A percentile compares a stretch with the other conserved stretches of the same genome.
phyloP scores from a whole-genome alignment of 2,797 vertebrate species.

The Poliocrania exsul region DNA sequence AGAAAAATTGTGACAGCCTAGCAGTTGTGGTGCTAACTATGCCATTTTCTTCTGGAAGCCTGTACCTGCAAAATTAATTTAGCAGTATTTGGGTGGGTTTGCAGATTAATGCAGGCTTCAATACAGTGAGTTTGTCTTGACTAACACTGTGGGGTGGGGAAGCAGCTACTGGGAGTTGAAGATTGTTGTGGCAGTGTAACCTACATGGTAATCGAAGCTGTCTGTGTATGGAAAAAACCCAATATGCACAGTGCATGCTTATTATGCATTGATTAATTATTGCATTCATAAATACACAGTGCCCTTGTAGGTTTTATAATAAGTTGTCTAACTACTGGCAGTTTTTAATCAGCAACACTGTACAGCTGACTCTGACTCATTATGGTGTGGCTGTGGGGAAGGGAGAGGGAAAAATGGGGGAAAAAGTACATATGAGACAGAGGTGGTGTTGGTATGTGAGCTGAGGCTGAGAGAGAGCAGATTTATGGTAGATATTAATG shows the following conservation, averaged over 20 bases:
- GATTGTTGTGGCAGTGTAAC: background rate
- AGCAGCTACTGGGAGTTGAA: background rate
- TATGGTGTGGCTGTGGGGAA: rapidly evolving
- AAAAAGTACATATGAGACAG: background rate
- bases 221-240: background rate
- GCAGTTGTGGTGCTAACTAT: background rate
- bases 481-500: background rate
- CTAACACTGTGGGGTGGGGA: background rate
- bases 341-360: background rate
- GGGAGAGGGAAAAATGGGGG: background rate
- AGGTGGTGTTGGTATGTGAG: background rate
- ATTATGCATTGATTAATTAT: conserved; percentile 3
- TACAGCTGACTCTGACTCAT: background rate
- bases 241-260: rapidly evolving
- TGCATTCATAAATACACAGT: background rate
- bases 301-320: background rate
- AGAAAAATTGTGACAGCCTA: background rate
- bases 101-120: background rate
- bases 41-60: background rate
- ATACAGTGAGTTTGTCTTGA: background rate
- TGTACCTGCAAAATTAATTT: conserved; percentile 10
- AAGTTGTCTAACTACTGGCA: background rate
- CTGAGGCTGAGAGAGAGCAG: background rate
- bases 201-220: background rate
- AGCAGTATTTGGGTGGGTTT: conserved; percentile 1